phyloP scores from a whole-genome alignment of 2,797 vertebrate species.

The Carcharodon carcharias region DNA sequence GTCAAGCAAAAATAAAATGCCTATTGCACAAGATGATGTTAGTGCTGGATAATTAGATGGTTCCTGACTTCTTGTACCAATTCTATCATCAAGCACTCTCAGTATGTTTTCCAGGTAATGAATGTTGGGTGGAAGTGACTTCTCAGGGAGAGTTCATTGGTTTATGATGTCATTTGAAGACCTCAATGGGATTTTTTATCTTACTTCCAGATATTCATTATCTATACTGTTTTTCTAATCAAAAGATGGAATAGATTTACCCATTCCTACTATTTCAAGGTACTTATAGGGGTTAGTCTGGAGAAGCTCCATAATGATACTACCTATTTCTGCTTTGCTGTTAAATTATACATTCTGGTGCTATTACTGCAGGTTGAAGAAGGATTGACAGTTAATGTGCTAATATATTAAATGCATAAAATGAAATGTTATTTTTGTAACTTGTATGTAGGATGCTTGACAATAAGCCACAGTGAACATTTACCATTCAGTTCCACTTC shows the following conservation, averaged over 20 bases:
- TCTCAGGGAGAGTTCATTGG: not conserved
- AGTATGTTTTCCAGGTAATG: not conserved
- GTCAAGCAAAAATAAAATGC: not conserved
- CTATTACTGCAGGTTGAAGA: not conserved
- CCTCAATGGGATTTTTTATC: not conserved
- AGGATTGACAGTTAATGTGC: not conserved
- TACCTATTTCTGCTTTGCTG: not conserved
- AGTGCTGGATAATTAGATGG: not conserved
- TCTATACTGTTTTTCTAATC: not conserved
- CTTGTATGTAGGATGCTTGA: not conserved
- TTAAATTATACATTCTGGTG: not conserved
- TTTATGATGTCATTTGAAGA: not conserved
- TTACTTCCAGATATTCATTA: not conserved
- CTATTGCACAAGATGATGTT: not conserved
- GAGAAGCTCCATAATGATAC: not conserved
- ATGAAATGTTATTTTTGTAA: not conserved
- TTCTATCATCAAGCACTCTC: not conserved
- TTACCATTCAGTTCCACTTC: not conserved
- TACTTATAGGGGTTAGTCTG: not conserved
- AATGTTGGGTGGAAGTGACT: not conserved
- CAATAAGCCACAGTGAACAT: not conserved
- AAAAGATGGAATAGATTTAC: not conserved
- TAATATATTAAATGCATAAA: not conserved
- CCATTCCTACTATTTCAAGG: not conserved
- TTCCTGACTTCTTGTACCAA: not conserved